Base-by-base conservation (phyloP, 2,888 invertebrate genomes). In the Nasonia oneida region DNA sequence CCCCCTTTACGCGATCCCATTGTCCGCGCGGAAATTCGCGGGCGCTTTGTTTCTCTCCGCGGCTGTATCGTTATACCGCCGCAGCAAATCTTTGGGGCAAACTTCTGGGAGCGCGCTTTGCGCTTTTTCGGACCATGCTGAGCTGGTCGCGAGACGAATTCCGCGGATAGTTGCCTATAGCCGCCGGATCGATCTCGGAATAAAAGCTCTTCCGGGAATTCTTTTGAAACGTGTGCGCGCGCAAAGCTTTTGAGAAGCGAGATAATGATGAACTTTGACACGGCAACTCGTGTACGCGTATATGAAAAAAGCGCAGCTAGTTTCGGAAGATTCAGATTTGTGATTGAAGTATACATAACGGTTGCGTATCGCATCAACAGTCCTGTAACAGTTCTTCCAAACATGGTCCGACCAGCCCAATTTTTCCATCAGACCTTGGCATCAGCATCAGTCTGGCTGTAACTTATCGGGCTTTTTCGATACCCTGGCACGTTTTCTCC, bases 151-250 rank as follows among this genome's bases (percentile, higher is more conserved):
- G 75, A 23, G 74, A 42, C 29, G 29, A 73, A 84, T 86, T 70
- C 78, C 61, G 78, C 10, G 61, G 37, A 86, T 86, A 79, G 81
- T 84, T 84, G 14, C n/a, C 57, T n/a, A n/a, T 6, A 18, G 6
- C 67, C 29, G n/a, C 3, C 4, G 79, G 74, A 84, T 84, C 81
- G 74, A 86, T 81, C 33, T 81, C 33, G 50, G 53, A 83, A 86
- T 76, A 80, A 83, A 81, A 85, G 76, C 29, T 71, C 37, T 12
- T 14, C 6, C 2, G 29, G 47, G 61, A 77, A 85, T 85, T 82
- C 81, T 78, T 81, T 53, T n/a, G 33, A 12, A 64, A 39, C 64
- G 57, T 57, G 14, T 1, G 57, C 73, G 14, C 39, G 37, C 37
- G 5, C 37, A 37, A 37, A 37, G 4, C 1, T 67, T 67, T 14